Conservation (phyloP, 2,888 invertebrate species). For the Acrobasis suavella region DNA sequence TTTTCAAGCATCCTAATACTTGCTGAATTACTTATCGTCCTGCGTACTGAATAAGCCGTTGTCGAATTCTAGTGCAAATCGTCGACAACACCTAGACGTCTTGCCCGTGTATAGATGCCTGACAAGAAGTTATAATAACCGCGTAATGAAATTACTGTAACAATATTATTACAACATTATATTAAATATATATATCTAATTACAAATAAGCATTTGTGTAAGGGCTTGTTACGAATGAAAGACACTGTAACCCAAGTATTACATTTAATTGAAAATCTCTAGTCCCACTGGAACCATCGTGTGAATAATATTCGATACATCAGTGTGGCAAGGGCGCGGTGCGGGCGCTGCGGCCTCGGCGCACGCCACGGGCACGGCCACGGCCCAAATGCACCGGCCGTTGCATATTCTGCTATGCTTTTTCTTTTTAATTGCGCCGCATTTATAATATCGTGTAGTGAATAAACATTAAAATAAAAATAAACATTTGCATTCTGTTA, state of each 20-base stretch:
- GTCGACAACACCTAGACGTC: conserved; percentile 40
- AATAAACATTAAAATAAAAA: too few relatives aligned
- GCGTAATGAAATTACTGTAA: conserved; percentile 83
- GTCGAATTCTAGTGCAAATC: conserved; percentile 34
- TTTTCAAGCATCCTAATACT: conserved; percentile 73
- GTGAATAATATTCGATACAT: conserved; percentile 63
- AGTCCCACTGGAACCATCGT: conserved; percentile 85
- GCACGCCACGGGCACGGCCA: conserved; percentile 34
- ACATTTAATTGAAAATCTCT: conserved; percentile 85
- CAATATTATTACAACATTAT: conserved; percentile 73
- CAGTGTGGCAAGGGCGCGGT: conserved; percentile 38
- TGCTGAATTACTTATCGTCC: conserved; percentile 26
- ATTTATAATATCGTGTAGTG: conserved; percentile 77
- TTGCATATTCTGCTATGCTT: conserved; percentile 73
- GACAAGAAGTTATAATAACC: conserved; percentile 75
- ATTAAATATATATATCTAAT: conserved; percentile 64
- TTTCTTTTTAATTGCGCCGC: conserved; percentile 74
- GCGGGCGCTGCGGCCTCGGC: conserved; percentile 36
- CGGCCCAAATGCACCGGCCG: conserved; percentile 37
- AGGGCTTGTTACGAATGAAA: conserved; percentile 83
- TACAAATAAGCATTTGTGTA: conserved; percentile 84
- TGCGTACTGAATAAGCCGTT: conserved; percentile 28
- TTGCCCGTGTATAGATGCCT: conserved; percentile 67
- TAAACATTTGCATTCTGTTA: conserved; percentile 80
- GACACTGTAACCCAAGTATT: conserved; percentile 85